These are phyloP conservation scores for Sceloporus tristichus DNA, from an alignment of 2,113 vertebrate genomes.

Conservation along the genomic window DNA sequence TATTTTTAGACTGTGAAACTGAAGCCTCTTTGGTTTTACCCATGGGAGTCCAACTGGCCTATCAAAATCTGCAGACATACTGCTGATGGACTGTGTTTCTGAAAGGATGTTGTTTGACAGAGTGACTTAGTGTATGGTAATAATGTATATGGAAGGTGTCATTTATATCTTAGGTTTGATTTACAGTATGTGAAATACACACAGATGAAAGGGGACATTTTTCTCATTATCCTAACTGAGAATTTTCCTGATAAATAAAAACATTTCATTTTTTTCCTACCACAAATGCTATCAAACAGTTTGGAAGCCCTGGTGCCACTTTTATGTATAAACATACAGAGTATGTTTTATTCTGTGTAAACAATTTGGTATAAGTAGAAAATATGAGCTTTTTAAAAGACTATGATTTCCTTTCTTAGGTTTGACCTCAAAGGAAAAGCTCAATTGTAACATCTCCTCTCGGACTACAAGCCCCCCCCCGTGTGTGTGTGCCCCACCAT, in stretches of 20 bases:
- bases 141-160: not conserved
- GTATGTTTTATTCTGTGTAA: slow-evolving; percentile 17
- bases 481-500: too few species aligned
- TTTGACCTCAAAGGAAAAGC: not conserved
- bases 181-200: not conserved
- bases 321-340: slow-evolving; percentile 18
- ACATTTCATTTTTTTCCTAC: not conserved
- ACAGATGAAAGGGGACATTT: not conserved
- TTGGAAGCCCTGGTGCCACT: slow-evolving; percentile 13
- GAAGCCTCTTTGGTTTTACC: not conserved
- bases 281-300: slow-evolving; percentile 5
- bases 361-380: not conserved
- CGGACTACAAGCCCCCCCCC: not conserved
- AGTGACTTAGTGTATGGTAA: not conserved
- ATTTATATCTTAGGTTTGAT: not conserved
- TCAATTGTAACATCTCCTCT: not conserved
- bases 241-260: not conserved
- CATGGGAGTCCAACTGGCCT: not conserved
- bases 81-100: slow-evolving; percentile 19
- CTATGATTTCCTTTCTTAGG: not conserved
- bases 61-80: not conserved
- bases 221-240: not conserved
- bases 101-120: not conserved
- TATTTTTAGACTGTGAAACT: not conserved
- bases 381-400: not conserved